Percentiles rank a stretch among this genome's conserved stretches.
phyloP scores from a whole-genome alignment of 2,888 invertebrate genomes.

The Mechanitis messenoides region DNA sequence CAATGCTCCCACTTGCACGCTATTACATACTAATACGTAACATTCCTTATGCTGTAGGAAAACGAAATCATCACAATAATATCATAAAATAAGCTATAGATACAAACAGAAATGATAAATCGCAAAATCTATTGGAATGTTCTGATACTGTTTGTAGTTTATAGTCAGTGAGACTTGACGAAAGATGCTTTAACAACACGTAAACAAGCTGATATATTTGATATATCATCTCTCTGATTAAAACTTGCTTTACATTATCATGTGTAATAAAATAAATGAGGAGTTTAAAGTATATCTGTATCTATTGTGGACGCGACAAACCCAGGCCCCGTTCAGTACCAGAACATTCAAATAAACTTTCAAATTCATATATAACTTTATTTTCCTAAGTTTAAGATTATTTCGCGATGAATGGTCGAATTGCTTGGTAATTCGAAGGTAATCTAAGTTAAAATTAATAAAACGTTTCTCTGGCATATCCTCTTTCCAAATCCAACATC shows the following conservation, averaged over 20 bases:
- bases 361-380: slow-evolving; percentile 67
- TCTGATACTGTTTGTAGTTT: slow-evolving; percentile 48
- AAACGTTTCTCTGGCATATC: slow-evolving; percentile 65
- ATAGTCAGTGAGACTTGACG: slow-evolving; percentile 63
- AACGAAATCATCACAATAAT: slow-evolving; percentile 74
- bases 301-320: slow-evolving; percentile 52
- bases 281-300: slow-evolving; percentile 39
- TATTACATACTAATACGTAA: slow-evolving; percentile 67
- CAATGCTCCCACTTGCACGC: slow-evolving; percentile 54
- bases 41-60: slow-evolving; percentile 72
- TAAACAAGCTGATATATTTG: slow-evolving; percentile 54
- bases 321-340: slow-evolving; percentile 42
- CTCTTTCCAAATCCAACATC: slow-evolving; percentile 55
- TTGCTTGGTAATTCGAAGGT: slow-evolving; percentile 73
- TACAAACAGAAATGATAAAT: slow-evolving; percentile 72
- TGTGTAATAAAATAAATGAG: slow-evolving; percentile 37
- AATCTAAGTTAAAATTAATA: slow-evolving; percentile 66
- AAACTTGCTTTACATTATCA: slow-evolving; percentile 35
- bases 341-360: slow-evolving; percentile 49
- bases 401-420: slow-evolving; percentile 77
- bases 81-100: slow-evolving; percentile 71
- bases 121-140: slow-evolving; percentile 51
- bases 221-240: slow-evolving; percentile 51
- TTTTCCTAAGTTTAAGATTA: slow-evolving; percentile 61
- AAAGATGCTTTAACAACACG: slow-evolving; percentile 33